A percentile compares a stretch with the other conserved stretches of the same genome.
phyloP scores from a whole-genome alignment of 2,113 vertebrate genomes.

The Tringa solitaria region DNA sequence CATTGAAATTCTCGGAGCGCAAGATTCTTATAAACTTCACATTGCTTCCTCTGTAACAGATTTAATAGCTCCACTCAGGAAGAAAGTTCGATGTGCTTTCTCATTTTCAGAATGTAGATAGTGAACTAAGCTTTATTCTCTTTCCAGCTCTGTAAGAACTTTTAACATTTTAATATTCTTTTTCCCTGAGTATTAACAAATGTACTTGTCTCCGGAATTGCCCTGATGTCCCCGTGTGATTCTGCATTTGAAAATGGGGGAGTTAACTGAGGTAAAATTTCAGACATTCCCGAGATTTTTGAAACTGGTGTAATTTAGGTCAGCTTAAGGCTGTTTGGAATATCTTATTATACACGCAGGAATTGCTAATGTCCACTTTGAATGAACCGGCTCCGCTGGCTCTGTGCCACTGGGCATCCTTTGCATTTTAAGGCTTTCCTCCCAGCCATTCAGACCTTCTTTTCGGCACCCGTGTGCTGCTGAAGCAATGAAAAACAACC shows the following conservation, averaged over 20 bases:
- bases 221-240: not conserved
- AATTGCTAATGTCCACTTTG: not conserved
- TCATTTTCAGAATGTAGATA: slow-evolving; percentile 12
- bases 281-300: not conserved
- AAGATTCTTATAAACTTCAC: slow-evolving; percentile 38
- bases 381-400: not conserved
- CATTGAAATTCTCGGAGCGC: slow-evolving; percentile 34
- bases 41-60: slow-evolving; percentile 10
- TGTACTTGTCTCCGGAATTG: not conserved
- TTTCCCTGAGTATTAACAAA: not conserved
- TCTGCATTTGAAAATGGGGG: not conserved
- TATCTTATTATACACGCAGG: not conserved
- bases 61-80: slow-evolving; percentile 12
- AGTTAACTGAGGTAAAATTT: slow-evolving; percentile 10
- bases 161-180: not conserved
- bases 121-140: slow-evolving; percentile 3
- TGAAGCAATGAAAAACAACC: not conserved
- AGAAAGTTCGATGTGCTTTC: not conserved
- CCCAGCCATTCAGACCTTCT: not conserved
- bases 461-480: not conserved
- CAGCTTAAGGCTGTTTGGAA: not conserved
- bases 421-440: slow-evolving; percentile 16
- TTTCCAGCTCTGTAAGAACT: not conserved
- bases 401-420: not conserved
- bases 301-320: not conserved